Conservation (phyloP, 2,113 vertebrate species). For the Elephas maximus region DNA sequence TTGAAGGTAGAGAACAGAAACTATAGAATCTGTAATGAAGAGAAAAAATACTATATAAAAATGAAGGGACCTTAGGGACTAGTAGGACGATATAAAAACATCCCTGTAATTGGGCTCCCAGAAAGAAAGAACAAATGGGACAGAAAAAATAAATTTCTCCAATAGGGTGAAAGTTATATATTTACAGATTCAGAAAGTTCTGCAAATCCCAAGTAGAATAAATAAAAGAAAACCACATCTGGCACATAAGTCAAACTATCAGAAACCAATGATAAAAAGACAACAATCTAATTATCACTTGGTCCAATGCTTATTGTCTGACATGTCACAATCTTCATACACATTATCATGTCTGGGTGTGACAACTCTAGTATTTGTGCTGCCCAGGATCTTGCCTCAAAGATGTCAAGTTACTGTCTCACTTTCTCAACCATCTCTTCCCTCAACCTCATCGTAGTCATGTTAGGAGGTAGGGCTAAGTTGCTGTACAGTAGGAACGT, state of each 20-base stretch:
- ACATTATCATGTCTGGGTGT: conserved; percentile 78
- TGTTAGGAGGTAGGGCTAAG: neutral
- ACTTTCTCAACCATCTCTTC: neutral
- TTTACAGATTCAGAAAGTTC: neutral
- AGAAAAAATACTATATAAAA: neutral
- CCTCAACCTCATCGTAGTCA: neutral
- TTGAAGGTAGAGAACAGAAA: neutral
- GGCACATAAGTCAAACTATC: rapidly evolving
- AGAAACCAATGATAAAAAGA: neutral
- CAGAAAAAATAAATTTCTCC: neutral
- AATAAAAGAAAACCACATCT: neutral
- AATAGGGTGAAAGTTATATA: neutral
- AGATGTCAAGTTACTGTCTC: conserved; percentile 55
- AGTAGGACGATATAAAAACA: neutral
- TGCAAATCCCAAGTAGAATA: neutral
- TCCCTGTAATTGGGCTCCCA: neutral
- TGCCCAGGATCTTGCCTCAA: conserved; percentile 73
- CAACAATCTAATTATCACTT: conserved; percentile 71
- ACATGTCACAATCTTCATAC: conserved; percentile 63
- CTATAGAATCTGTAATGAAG: neutral
- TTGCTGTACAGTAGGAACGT: conserved; percentile 62
- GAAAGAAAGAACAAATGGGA: neutral
- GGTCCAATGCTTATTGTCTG: conserved; percentile 43
- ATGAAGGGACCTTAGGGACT: neutral
- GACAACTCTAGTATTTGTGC: conserved; percentile 36